Evolutionary conservation across 1,140 invertebrate genomes (phyloP).

Genomic region (Thereuonema tuberculata): DNA sequence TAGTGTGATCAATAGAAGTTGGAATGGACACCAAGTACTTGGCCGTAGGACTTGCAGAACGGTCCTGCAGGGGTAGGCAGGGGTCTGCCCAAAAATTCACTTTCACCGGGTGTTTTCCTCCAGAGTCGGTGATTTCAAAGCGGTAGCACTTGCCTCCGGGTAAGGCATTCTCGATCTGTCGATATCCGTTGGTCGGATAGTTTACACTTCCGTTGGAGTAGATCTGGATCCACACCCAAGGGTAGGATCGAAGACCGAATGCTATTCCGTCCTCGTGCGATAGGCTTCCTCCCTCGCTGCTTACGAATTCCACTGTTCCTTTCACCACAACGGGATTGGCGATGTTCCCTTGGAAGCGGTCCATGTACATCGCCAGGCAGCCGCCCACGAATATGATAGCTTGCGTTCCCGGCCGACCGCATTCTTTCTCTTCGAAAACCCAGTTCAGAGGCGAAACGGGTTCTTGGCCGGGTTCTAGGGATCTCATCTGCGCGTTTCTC

Average conservation of each 20-base stretch:
- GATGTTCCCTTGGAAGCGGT: background rate
- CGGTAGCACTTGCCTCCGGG: background rate
- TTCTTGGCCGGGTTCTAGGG: background rate
- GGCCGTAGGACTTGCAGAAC: too few relatives aligned
- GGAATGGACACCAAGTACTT: background rate
- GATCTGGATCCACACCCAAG: background rate
- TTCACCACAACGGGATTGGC: background rate
- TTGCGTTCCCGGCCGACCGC: background rate
- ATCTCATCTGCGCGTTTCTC: background rate
- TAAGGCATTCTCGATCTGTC: background rate
- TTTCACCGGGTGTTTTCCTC: background rate
- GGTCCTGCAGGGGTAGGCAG: background rate
- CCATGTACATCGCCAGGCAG: background rate
- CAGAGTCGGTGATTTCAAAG: background rate
- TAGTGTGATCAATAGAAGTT: background rate
- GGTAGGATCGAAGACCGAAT: background rate
- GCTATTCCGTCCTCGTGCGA: background rate
- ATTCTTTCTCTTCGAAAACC: background rate
- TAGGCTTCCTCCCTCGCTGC: background rate
- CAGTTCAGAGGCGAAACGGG: background rate
- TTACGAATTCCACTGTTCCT: background rate
- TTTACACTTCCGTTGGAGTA: background rate
- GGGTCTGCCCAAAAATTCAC: background rate
- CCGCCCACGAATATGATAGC: background rate
- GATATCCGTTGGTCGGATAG: background rate